Percentiles rank a stretch among this genome's conserved stretches.
Evolutionary conservation across 2,797 vertebrate species (phyloP).

Genomic region (Tympanoctomys barrerae): DNA sequence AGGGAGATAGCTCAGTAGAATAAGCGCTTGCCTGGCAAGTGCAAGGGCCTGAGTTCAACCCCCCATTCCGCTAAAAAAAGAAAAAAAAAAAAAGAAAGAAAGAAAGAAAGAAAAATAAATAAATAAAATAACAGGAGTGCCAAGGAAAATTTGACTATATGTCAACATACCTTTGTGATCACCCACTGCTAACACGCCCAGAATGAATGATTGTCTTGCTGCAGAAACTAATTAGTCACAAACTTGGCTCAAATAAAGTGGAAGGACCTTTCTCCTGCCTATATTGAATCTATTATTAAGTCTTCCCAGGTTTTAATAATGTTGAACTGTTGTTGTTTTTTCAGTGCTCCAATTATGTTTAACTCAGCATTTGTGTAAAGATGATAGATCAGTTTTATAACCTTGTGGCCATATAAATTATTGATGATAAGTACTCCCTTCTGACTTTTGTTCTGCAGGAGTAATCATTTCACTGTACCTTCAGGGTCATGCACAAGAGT

Average conservation of each 20-base stretch:
- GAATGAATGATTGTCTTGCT: conserved; percentile 27
- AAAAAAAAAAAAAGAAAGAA: too few species aligned
- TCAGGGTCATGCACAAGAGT: background rate
- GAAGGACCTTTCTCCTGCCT: conserved; percentile 6
- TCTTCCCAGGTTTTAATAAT: conserved; percentile 54
- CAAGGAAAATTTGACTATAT: conserved; percentile 10
- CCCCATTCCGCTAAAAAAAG: too few species aligned
- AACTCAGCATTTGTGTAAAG: conserved; percentile 60
- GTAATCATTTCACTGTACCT: conserved; percentile 26
- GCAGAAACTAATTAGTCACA: conserved; percentile 31
- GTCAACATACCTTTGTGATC: background rate
- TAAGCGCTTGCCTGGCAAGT: too few species aligned
- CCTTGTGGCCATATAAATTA: conserved; percentile 58
- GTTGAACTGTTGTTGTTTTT: conserved; percentile 41
- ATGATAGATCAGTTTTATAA: conserved; percentile 67
- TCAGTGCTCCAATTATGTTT: conserved; percentile 60
- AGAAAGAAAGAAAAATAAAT: too few species aligned
- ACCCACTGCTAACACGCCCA: background rate
- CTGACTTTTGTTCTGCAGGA: conserved; percentile 39
- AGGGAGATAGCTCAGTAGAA: too few species aligned
- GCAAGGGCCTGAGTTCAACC: too few species aligned
- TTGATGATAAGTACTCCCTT: conserved; percentile 52
- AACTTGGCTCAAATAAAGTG: background rate
- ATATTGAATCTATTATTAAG: conserved; percentile 48
- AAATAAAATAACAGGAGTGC: background rate